phyloP scores from a whole-genome alignment of 2,888 invertebrate species.

The Rhyacophila evoluta region DNA sequence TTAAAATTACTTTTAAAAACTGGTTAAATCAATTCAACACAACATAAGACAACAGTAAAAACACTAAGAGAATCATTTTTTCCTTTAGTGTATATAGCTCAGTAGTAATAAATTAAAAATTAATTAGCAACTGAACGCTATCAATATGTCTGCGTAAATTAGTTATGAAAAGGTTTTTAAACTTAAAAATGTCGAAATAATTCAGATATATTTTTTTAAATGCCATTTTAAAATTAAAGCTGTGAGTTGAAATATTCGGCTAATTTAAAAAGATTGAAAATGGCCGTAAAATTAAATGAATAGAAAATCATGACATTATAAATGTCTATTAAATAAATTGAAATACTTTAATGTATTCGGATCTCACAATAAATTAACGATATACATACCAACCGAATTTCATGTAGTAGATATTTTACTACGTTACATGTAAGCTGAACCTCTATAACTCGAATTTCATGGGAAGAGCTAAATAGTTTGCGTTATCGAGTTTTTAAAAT shows the following conservation, averaged over 20 bases:
- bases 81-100: neutral
- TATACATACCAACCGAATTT: too few species aligned
- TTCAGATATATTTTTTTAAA: too few species aligned
- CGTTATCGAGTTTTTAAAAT: too few species aligned
- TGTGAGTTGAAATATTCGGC: neutral
- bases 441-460: too few species aligned
- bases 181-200: neutral
- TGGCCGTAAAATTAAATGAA: neutral
- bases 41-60: neutral
- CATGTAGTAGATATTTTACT: too few species aligned
- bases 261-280: neutral
- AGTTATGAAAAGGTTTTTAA: neutral
- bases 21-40: neutral
- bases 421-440: too few species aligned
- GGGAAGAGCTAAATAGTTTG: too few species aligned
- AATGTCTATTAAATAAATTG: too few species aligned
- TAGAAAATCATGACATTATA: too few species aligned
- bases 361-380: too few species aligned
- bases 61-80: neutral
- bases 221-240: neutral
- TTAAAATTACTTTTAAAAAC: neutral
- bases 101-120: neutral
- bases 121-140: neutral
- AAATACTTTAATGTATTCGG: too few species aligned
- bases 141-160: neutral